These are phyloP conservation scores for Halocynthia roretzi DNA, from an alignment of 23 tunicate genomes.

Conservation along the genomic window DNA sequence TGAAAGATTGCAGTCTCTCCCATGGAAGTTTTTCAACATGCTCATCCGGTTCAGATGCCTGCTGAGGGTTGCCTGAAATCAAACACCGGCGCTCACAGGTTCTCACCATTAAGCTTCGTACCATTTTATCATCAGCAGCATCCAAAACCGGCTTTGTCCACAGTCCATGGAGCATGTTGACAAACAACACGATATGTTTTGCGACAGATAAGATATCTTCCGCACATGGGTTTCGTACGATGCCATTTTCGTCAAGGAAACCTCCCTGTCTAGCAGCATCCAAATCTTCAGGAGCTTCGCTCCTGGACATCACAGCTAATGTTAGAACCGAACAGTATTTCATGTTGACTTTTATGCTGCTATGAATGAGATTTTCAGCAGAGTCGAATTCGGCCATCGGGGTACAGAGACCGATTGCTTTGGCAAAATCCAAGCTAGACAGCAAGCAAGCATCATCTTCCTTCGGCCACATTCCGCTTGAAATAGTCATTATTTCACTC, in stretches of 20 bases:
- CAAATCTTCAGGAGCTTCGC: constrained; percentile 22
- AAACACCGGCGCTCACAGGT: constrained; percentile 41
- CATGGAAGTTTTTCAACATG: constrained; percentile 37
- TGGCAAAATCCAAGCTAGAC: constrained; percentile 47
- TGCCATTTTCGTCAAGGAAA: constrained; percentile 20
- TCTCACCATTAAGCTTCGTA: constrained; percentile 37
- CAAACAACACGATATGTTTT: constrained; percentile 35
- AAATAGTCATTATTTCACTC: constrained; percentile 33
- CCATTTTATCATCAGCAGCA: constrained; percentile 26
- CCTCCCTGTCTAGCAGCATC: constrained; percentile 21
- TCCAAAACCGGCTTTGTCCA: constrained; percentile 33
- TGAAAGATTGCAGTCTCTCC: constrained; percentile 56
- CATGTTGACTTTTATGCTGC: constrained; percentile 2
- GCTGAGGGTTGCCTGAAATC: constrained; percentile 11
- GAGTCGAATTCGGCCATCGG: background rate
- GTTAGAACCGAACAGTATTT: constrained; percentile 28
- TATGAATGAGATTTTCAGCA: background rate
- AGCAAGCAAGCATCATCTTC: constrained; percentile 13
- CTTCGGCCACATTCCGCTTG: constrained; percentile 3
- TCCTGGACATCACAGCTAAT: constrained; percentile 26
- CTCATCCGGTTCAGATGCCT: constrained; percentile 4
- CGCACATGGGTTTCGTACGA: constrained; percentile 36
- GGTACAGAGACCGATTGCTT: constrained; percentile 30
- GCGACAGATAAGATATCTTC: constrained; percentile 21
- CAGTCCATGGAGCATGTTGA: constrained; percentile 27